phyloP scores from a whole-genome alignment of 1,140 invertebrate genomes.

The Charaxes varanes region DNA sequence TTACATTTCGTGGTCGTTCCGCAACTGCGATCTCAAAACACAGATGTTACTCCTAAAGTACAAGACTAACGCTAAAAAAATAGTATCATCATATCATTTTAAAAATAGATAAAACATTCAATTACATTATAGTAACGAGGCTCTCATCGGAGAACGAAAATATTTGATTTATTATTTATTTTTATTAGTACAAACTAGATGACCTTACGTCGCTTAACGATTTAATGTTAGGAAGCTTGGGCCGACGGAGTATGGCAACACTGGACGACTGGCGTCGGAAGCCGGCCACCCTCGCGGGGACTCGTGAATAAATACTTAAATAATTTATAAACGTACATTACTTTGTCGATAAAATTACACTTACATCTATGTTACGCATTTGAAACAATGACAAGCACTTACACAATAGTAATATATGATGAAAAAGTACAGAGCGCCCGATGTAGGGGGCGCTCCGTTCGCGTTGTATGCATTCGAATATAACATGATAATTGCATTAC shows the following conservation, averaged over 20 bases:
- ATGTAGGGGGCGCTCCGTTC: too few species aligned
- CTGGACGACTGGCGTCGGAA: conserved; percentile 28
- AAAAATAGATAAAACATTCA: conserved; percentile 69
- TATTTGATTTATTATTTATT: conserved; percentile 49
- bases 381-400: conserved; percentile 57
- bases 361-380: conserved; percentile 53
- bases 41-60: conserved; percentile 52
- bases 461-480: conserved; percentile 6
- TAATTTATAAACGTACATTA: conserved; percentile 53
- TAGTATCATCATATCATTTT: conserved; percentile 46
- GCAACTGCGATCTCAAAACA: conserved; percentile 35
- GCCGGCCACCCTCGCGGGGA: conserved; percentile 27
- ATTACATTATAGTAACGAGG: conserved; percentile 58
- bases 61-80: conserved; percentile 50
- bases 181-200: conserved; percentile 67
- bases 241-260: conserved; percentile 46
- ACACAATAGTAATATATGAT: conserved; percentile 30
- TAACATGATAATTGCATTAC: conserved; percentile 29
- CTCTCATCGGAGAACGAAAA: conserved; percentile 63
- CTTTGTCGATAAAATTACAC: conserved; percentile 49
- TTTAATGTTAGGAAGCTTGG: conserved; percentile 58
- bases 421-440: conserved; percentile 14
- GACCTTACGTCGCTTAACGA: conserved; percentile 43
- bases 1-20: conserved; percentile 41
- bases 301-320: conserved; percentile 64